A percentile compares a stretch with the other conserved stretches of the same genome.
These are phyloP conservation scores for Cataglyphis rosenhaueri DNA, from an alignment of 2,888 invertebrate genomes.

Conservation along the genomic window DNA sequence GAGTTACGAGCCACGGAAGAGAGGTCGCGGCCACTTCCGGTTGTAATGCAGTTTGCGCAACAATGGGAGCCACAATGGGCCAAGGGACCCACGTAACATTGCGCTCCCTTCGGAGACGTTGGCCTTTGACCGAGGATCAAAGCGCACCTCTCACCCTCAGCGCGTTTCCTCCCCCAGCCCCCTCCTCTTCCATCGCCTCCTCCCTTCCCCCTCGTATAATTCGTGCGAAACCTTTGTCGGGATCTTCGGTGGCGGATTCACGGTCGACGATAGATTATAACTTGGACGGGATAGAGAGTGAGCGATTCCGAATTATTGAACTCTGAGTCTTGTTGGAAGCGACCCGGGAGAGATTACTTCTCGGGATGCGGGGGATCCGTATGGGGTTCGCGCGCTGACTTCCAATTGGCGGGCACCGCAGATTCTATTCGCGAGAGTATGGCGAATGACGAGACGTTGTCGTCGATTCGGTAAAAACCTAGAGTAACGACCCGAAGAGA, in stretches of 20 bases:
- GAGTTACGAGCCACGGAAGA: slow-evolving; percentile 85
- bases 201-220: slow-evolving; percentile 59
- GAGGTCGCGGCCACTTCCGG: slow-evolving; percentile 84
- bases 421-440: neutral
- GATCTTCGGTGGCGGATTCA: slow-evolving; percentile 29
- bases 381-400: neutral
- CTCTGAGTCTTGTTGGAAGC: neutral
- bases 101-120: slow-evolving; percentile 76
- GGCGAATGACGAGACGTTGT: neutral
- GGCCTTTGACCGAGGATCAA: slow-evolving; percentile 82
- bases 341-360: neutral
- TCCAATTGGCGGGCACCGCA: neutral
- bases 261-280: slow-evolving; percentile 30
- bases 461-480: neutral
- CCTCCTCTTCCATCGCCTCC: neutral
- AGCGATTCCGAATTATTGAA: slow-evolving; percentile 16
- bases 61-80: slow-evolving; percentile 84
- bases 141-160: slow-evolving; percentile 67
- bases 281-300: neutral
- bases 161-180: neutral
- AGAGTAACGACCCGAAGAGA: neutral
- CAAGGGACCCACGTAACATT: slow-evolving; percentile 74
- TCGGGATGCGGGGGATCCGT: neutral
- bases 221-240: slow-evolving; percentile 50
- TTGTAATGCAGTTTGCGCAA: slow-evolving; percentile 85